These are phyloP conservation scores for Chaetodon auriga DNA, from an alignment of 2,113 vertebrate species.

Conservation along the genomic window DNA sequence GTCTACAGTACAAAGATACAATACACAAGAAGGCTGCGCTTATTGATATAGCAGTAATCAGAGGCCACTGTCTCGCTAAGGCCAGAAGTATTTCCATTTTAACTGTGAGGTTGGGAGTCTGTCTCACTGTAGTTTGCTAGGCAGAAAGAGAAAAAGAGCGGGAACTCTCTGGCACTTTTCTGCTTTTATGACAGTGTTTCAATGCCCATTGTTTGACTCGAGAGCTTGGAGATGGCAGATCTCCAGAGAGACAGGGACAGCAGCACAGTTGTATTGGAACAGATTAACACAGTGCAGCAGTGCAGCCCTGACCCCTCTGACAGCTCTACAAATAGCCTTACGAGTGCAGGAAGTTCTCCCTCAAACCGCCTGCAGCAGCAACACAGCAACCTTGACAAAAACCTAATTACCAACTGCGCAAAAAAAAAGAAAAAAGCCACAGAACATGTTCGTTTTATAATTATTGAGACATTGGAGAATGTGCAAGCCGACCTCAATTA, in stretches of 20 bases:
- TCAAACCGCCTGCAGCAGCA: constrained; percentile 38
- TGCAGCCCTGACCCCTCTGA: constrained; percentile 45
- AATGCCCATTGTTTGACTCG: constrained; percentile 58
- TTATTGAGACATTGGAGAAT: constrained; percentile 73
- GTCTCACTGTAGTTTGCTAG: constrained; percentile 32
- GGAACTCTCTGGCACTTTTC: constrained; percentile 29
- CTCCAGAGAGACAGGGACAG: constrained; percentile 63
- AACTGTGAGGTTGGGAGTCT: constrained; percentile 39
- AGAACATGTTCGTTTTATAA: constrained; percentile 72
- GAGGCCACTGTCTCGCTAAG: constrained; percentile 73
- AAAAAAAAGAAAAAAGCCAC: constrained; percentile 41
- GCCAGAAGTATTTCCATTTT: constrained; percentile 51
- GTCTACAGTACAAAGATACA: constrained; percentile 80
- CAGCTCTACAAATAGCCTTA: constrained; percentile 63
- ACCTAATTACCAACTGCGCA: constrained; percentile 60
- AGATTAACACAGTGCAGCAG: constrained; percentile 71
- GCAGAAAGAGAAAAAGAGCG: constrained; percentile 32
- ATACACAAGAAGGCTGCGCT: constrained; percentile 75
- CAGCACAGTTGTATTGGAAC: constrained; percentile 59
- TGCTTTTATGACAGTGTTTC: constrained; percentile 36
- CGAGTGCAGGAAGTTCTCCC: constrained; percentile 52
- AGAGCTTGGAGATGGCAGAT: constrained; percentile 54
- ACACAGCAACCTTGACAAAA: constrained; percentile 62
- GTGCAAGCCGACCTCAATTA: constrained; percentile 78
- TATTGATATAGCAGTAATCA: constrained; percentile 65